Evolutionary conservation across 1,140 invertebrate genomes (phyloP), one percentile per base, ranked within the genome.

Genomic region (Drosophila sturtevanti): DNA sequence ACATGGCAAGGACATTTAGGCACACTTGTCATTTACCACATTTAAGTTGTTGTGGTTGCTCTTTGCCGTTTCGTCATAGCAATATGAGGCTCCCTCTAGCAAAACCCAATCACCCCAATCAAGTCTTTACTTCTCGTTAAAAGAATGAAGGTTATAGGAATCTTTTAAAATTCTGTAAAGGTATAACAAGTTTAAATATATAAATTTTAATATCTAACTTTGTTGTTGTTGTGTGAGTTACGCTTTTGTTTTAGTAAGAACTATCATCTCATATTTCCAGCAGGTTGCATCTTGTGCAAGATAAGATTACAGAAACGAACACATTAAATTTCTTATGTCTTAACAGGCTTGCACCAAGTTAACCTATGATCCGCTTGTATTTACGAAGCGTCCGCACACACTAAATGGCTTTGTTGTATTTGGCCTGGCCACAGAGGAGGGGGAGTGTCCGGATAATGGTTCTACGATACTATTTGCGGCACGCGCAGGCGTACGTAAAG

Each of bases 331-430:
- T 9, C 51, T 44, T 64, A 31, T 67, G 35, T 59, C 10, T 61
- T 66, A 10, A 16, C 35, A 92, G 91, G 90, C 91, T 27, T 87
- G 90, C 64, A 72, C 84, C 14, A 81, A 89, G 66, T 70, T 90
- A 38, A 92, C 87, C 24, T 92, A 92, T 59, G 77, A 80, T 48
- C 91, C 91, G 0, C 68, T 92, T 51, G 90, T 92, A n/a, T 92
- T 92, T 31, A 85, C 90, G 65, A 92, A 90, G 59, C 82, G 91
- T 16, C 91, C 91, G 4, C 91, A 92, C 64, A 81, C 91, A 5
- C 69, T 92, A n/a, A 84, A 90, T 41, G 87, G 90, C 6, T 65
- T 75, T 27, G 72, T 92, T 18, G 72, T 77, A 3, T 92, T 92
- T 58, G 91, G 91, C 4, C 58, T 89, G 65, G 85, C 69, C n/a